A percentile compares a stretch with the other conserved stretches of the same genome.
These are phyloP conservation scores for Enteromius thamalakanensis DNA, from an alignment of 2,797 vertebrate species.

Conservation along the genomic window DNA sequence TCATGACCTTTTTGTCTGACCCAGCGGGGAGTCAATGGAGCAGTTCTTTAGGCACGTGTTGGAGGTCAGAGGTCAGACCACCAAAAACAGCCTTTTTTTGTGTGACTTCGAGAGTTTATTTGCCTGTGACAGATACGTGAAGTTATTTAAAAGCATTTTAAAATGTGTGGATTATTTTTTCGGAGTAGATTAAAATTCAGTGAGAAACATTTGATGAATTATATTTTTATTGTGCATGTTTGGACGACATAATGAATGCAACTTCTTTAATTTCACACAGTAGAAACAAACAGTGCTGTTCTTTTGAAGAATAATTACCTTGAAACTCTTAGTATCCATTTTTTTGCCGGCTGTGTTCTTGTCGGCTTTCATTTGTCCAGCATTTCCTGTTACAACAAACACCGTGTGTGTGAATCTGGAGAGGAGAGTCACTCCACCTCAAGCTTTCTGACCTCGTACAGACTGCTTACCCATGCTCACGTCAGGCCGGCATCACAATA, in stretches of 20 bases:
- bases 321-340: background rate
- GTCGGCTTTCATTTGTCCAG: slow-evolving; percentile 31
- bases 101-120: slow-evolving; percentile 47
- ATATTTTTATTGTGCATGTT: background rate
- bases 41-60: slow-evolving; percentile 93
- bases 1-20: slow-evolving; percentile 90
- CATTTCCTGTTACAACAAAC: slow-evolving; percentile 32
- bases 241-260: background rate
- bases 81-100: slow-evolving; percentile 62
- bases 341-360: slow-evolving; percentile 26
- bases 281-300: background rate
- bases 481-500: background rate
- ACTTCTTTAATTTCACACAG: background rate
- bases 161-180: background rate
- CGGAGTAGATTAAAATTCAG: background rate
- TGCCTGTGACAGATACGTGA: background rate
- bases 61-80: slow-evolving; percentile 70
- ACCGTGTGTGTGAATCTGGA: background rate
- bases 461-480: background rate
- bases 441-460: background rate
- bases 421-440: background rate
- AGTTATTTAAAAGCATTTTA: background rate
- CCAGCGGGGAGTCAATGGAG: slow-evolving; percentile 89
- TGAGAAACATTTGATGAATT: background rate
- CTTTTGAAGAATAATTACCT: slow-evolving; percentile 8